A percentile compares a stretch with the other conserved stretches of the same genome.
These are phyloP conservation scores for Oncorhynchus gorbuscha DNA, from an alignment of 2,113 vertebrate genomes.

Conservation along the genomic window DNA sequence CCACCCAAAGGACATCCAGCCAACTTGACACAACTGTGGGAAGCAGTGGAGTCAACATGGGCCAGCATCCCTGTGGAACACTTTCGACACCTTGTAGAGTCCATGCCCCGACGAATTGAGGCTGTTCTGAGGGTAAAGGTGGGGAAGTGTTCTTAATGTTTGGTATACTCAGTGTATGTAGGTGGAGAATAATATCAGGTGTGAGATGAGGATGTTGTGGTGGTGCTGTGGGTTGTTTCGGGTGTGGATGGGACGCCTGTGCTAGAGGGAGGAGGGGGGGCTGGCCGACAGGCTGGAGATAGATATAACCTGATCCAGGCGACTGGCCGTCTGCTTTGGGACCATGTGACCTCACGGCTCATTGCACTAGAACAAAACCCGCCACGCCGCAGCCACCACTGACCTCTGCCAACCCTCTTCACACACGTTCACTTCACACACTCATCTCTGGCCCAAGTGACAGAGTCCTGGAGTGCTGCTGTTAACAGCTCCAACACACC, in stretches of 20 bases:
- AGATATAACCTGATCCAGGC: constrained; percentile 28
- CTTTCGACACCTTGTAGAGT: too few relatives aligned
- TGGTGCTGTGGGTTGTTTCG: constrained; percentile 44
- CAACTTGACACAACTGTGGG: too few relatives aligned
- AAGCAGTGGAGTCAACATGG: too few relatives aligned
- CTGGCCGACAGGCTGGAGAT: constrained; percentile 30
- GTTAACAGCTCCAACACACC: constrained; percentile 6
- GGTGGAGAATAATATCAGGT: constrained; percentile 47
- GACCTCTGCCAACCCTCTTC: constrained; percentile 44
- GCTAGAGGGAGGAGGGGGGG: background rate
- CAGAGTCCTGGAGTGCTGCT: constrained; percentile 15
- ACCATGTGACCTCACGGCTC: constrained; percentile 49
- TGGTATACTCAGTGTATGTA: background rate
- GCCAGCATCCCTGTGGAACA: too few relatives aligned
- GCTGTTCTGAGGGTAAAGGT: too few relatives aligned
- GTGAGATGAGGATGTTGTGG: constrained; percentile 48
- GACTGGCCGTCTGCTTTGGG: constrained; percentile 33
- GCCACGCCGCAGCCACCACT: constrained; percentile 9
- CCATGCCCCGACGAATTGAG: too few relatives aligned
- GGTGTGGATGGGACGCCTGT: background rate
- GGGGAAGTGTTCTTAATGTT: constrained; percentile 1
- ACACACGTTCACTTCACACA: constrained; percentile 12
- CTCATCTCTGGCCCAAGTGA: constrained; percentile 2
- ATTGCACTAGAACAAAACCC: constrained; percentile 59
- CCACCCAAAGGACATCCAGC: too few relatives aligned